Evolutionary conservation across 2,797 vertebrate genomes (phyloP).

Genomic region (Balearica regulorum): DNA sequence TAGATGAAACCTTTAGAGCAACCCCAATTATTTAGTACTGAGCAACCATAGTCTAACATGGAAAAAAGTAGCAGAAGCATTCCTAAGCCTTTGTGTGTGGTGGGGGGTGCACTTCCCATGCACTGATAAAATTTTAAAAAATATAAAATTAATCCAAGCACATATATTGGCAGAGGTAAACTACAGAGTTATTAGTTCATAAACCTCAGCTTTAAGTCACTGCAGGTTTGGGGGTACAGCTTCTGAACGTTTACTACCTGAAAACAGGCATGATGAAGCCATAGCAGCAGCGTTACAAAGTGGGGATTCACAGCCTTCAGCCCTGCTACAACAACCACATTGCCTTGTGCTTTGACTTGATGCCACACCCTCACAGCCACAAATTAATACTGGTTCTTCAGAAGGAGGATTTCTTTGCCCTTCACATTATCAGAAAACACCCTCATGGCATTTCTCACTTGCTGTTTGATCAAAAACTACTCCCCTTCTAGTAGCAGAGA

Average conservation of each 20-base stretch:
- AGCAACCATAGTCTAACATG: neutral
- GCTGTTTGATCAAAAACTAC: neutral
- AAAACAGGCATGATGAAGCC: neutral
- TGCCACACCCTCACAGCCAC: accelerated
- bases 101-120: neutral
- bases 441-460: neutral
- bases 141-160: neutral
- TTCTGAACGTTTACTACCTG: neutral
- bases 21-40: neutral
- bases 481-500: neutral
- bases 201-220: neutral
- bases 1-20: neutral
- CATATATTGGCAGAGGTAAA: neutral
- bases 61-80: neutral
- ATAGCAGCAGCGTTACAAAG: neutral
- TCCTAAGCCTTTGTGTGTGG: neutral
- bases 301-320: neutral
- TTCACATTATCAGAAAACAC: neutral
- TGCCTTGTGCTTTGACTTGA: neutral
- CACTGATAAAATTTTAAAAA: accelerated
- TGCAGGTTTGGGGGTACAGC: neutral
- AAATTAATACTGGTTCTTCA: neutral
- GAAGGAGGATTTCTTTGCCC: neutral
- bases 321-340: accelerated
- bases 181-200: neutral